Evolutionary conservation across 2,888 invertebrate genomes (phyloP).

Genomic region (Prosapia bicincta): DNA sequence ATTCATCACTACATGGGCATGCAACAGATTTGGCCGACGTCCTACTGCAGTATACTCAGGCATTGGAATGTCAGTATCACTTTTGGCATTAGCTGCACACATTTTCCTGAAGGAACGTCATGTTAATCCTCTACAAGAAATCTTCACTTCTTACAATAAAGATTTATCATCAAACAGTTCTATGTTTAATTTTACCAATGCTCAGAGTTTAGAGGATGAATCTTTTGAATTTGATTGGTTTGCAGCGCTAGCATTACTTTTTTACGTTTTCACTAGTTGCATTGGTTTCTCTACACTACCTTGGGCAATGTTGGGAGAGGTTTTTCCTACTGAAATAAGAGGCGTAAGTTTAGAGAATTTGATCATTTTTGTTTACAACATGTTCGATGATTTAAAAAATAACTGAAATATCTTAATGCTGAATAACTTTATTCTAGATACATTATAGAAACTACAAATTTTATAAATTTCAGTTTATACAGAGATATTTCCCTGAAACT

Average conservation of each 20-base stretch:
- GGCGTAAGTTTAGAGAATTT: slow-evolving; percentile 43
- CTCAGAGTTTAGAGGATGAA: slow-evolving; percentile 32
- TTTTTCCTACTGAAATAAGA: slow-evolving; percentile 51
- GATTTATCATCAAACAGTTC: not conserved
- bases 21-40: slow-evolving; percentile 4
- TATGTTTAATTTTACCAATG: not conserved
- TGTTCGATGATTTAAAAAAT: too few relatives aligned
- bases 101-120: not conserved
- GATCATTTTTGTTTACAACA: not conserved
- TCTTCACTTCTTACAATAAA: not conserved
- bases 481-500: too few relatives aligned
- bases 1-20: slow-evolving; percentile 20
- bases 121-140: not conserved
- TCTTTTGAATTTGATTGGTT: slow-evolving; percentile 15
- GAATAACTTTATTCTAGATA: too few relatives aligned
- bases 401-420: too few relatives aligned
- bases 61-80: slow-evolving; percentile 51
- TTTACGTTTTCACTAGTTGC: slow-evolving; percentile 46
- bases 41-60: slow-evolving; percentile 48
- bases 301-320: slow-evolving; percentile 54
- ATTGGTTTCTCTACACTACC: slow-evolving; percentile 53
- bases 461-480: too few relatives aligned
- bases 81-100: slow-evolving; percentile 41
- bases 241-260: slow-evolving; percentile 15
- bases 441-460: too few relatives aligned